Base-by-base conservation (phyloP, 2,888 invertebrate genomes). In the Drosophila barbarae region DNA sequence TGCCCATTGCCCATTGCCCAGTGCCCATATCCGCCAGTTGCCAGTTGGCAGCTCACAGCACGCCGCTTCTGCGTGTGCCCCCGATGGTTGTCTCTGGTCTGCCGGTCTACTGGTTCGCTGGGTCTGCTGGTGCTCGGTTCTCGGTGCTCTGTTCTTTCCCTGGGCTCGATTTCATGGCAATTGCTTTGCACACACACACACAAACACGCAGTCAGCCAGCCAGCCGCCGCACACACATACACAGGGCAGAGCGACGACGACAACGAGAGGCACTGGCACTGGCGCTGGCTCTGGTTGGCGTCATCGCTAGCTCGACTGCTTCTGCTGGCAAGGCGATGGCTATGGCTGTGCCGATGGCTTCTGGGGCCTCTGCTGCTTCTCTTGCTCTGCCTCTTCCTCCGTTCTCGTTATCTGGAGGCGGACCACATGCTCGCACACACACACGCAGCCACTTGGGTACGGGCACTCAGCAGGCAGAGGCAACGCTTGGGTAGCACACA, bases 161-260 rank as follows among this genome's bases (percentile, higher is more conserved):
- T 82, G 84, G 84, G 82, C 84, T 79, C 77, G 73, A 81, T 81
- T 84, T 81, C 81, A 81, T 84, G 84, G 84, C 78, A 63, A 63
- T 63, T 63, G 63, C 63, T 63, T 50, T 63, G 61, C 63, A 71
- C 64, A 61, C 49, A 56, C 64, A 59, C 54, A 61, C 57, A 65
- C 47, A 67, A n/a, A n/a, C 5, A 26, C 26, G 18, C 18, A 18
- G 18, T 1, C 18, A 18, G 18, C 18, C 18, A 26, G 39, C 39
- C 36, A 30, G 36, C 34, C 44, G 44, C 28, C 42, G 13, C 30
- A 50, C 34, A 55, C 26, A 26, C 3, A 26, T 3, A 26, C 3
- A 26, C 38, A 23, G 50, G 50, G 32, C 36, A 68, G 21, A 18
- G 32, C 56, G 67, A 60, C 74, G 72, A 39, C 28, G 39, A 39